These are phyloP conservation scores for Ictalurus punctatus DNA, from an alignment of 2,113 vertebrate genomes.

Conservation along the genomic window DNA sequence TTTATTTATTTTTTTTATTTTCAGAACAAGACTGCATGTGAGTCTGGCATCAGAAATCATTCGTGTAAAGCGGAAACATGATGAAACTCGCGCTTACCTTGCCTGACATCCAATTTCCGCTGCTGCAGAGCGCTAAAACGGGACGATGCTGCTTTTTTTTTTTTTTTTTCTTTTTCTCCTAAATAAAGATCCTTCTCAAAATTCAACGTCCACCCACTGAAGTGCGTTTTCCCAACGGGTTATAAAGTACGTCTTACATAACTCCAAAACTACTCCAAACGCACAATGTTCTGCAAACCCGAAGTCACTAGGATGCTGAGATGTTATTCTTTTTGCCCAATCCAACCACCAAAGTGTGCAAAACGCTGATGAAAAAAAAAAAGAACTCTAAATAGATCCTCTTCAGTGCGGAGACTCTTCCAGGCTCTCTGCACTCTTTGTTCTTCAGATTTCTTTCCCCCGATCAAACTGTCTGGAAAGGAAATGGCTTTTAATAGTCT, in stretches of 20 bases:
- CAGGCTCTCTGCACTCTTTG: not conserved
- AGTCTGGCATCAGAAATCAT: not conserved
- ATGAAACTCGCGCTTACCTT: constrained; percentile 44
- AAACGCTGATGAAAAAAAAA: not conserved
- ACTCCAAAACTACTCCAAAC: constrained; percentile 33
- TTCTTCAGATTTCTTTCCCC: constrained; percentile 33
- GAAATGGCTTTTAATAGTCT: constrained; percentile 14
- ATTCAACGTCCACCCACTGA: constrained; percentile 11
- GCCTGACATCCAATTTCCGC: constrained; percentile 45
- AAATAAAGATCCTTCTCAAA: constrained; percentile 14
- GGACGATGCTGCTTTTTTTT: constrained; percentile 11
- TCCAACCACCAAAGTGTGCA: not conserved
- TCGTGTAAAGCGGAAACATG: not conserved
- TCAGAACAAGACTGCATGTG: not conserved
- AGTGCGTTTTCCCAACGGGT: constrained; percentile 13
- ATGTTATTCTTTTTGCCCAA: not conserved
- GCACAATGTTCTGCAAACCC: not conserved
- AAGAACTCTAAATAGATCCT: not conserved
- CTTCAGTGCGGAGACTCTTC: not conserved
- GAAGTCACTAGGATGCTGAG: constrained; percentile 14
- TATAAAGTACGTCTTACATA: constrained; percentile 39
- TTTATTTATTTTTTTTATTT: not conserved
- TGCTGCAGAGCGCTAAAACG: constrained; percentile 36
- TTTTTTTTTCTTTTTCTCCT: not conserved
- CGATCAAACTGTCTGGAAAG: not conserved